These are phyloP conservation scores for Noctuana brunneofusca DNA, from an alignment of 2,888 invertebrate species.

Conservation along the genomic window DNA sequence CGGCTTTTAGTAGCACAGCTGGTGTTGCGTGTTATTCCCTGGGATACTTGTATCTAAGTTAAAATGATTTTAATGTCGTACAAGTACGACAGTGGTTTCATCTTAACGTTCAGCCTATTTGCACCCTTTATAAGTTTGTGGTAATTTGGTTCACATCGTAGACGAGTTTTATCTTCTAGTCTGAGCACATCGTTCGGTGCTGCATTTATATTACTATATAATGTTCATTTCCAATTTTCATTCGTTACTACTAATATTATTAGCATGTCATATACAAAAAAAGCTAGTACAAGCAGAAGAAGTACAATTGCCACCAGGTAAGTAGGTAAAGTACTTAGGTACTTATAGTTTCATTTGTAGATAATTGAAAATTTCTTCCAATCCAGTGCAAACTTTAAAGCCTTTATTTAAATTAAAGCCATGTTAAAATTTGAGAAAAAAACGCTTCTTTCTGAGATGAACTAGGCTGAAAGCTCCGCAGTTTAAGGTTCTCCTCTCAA, in stretches of 20 bases:
- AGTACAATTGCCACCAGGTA: constrained; percentile 66
- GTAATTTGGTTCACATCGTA: background rate
- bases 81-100: constrained; percentile 38
- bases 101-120: constrained; percentile 34
- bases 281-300: constrained; percentile 60
- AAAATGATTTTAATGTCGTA: constrained; percentile 57
- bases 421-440: no score
- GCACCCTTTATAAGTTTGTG: constrained; percentile 40
- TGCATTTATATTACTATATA: background rate
- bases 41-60: constrained; percentile 46
- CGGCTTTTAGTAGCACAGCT: constrained; percentile 42
- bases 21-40: constrained; percentile 42
- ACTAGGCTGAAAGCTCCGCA: no score
- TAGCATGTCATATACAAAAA: constrained; percentile 51
- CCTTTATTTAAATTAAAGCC: background rate
- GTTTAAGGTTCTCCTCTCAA: no score
- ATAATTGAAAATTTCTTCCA: no score
- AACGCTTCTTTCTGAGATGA: no score
- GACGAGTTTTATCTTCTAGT: background rate
- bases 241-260: constrained; percentile 46
- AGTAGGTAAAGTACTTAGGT: background rate
- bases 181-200: background rate
- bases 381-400: background rate
- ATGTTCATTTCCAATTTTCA: constrained; percentile 36
- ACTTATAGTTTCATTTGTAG: no score